Conservation (phyloP, 2,797 vertebrate species). For the Echeneis naucrates region DNA sequence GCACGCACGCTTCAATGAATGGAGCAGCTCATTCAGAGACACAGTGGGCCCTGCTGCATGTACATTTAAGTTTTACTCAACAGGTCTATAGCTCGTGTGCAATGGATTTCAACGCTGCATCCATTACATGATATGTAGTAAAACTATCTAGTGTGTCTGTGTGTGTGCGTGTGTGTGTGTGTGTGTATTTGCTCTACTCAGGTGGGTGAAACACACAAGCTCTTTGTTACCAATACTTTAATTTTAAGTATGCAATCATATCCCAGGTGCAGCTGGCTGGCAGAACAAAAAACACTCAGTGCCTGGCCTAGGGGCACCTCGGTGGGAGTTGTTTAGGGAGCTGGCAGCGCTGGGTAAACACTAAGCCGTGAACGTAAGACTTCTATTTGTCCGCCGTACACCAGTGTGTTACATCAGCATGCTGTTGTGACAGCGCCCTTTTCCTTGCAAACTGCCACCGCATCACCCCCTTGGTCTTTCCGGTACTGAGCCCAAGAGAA, state of each 20-base stretch:
- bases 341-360: constrained; percentile 18
- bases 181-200: background rate
- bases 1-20: constrained; percentile 8
- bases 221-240: background rate
- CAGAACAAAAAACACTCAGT: background rate
- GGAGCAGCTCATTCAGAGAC: constrained; percentile 52
- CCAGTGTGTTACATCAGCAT: constrained; percentile 33
- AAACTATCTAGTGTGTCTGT: constrained; percentile 31
- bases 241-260: constrained; percentile 9
- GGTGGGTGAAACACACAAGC: constrained; percentile 4
- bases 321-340: constrained; percentile 8
- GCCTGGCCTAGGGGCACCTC: constrained; percentile 24
- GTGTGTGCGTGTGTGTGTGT: background rate
- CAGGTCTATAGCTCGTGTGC: constrained; percentile 40
- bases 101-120: constrained; percentile 43
- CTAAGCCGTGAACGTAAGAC: constrained; percentile 29
- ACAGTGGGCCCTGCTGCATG: constrained; percentile 31
- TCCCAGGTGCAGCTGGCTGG: constrained; percentile 17
- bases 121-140: too few relatives aligned
- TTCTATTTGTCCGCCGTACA: constrained; percentile 3
- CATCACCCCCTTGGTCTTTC: constrained; percentile 48
- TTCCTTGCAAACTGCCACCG: constrained; percentile 43
- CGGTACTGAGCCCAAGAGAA: constrained; percentile 60
- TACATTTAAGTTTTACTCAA: constrained; percentile 56
- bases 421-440: constrained; percentile 36